phyloP scores from a whole-genome alignment of 2,888 invertebrate genomes.

The Chymomyza fuscimana region DNA sequence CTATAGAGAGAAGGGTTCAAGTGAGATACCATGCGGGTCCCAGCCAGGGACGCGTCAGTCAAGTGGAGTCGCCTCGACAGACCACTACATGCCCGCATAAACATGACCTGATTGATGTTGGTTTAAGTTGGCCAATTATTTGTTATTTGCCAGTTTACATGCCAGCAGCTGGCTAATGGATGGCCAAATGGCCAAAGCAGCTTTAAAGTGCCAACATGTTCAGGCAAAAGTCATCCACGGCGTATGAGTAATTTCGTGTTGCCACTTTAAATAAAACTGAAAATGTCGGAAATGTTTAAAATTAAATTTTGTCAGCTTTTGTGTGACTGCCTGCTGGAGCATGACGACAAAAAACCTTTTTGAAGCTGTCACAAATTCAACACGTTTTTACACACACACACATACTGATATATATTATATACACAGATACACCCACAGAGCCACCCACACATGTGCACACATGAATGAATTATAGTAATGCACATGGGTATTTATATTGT shows the following conservation, averaged over 20 bases:
- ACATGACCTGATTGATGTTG: slow-evolving; percentile 57
- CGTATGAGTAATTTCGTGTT: background rate
- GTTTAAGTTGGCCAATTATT: slow-evolving; percentile 47
- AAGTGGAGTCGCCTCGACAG: background rate
- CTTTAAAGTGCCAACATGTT: background rate
- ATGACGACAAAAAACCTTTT: slow-evolving; percentile 18
- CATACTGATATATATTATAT: background rate
- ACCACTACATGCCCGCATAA: slow-evolving; percentile 41
- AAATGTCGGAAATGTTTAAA: background rate
- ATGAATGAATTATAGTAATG: slow-evolving; percentile 43
- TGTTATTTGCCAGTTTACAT: slow-evolving; percentile 43
- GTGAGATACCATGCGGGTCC: background rate
- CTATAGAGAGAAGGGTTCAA: background rate
- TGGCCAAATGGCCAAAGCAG: slow-evolving; percentile 7
- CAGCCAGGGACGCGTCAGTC: background rate
- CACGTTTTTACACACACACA: slow-evolving; percentile 14
- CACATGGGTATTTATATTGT: slow-evolving; percentile 30
- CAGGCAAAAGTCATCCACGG: background rate
- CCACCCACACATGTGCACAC: background rate
- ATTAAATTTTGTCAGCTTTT: background rate
- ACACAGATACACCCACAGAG: slow-evolving; percentile 6
- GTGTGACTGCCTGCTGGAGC: background rate
- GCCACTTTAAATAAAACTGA: background rate
- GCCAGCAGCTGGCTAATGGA: slow-evolving; percentile 30
- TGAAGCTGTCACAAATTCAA: slow-evolving; percentile 42